Evolutionary conservation across 2,797 vertebrate genomes (phyloP).

Genomic region (Pseudotriccus pelzelni): DNA sequence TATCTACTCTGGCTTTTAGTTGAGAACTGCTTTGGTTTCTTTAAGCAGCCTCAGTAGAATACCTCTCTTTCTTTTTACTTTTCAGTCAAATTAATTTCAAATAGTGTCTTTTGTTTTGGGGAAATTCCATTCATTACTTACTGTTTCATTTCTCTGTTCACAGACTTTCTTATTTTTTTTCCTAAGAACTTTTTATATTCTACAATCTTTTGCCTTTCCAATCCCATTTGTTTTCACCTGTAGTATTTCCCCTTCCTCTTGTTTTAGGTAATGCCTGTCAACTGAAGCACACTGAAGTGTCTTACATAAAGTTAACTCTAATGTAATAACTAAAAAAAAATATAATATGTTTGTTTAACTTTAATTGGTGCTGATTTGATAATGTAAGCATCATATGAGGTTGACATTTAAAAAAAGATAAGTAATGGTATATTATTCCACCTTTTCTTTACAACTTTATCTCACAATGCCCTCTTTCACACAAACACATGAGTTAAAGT

Average conservation of each 20-base stretch:
- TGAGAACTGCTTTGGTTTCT: not conserved
- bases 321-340: not conserved
- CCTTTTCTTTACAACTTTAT: not conserved
- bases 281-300: not conserved
- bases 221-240: not conserved
- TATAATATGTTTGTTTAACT: not conserved
- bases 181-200: not conserved
- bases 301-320: not conserved
- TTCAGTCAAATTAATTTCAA: conserved; percentile 2
- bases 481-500: not conserved
- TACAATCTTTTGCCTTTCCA: not conserved
- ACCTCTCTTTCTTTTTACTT: not conserved
- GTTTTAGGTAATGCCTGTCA: not conserved
- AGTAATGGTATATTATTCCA: not conserved
- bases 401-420: not conserved
- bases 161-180: not conserved
- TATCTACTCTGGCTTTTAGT: not conserved
- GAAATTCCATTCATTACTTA: not conserved
- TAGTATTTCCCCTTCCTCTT: not conserved
- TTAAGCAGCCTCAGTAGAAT: not conserved
- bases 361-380: not conserved
- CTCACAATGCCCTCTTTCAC: rapidly evolving
- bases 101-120: not conserved
- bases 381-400: not conserved
- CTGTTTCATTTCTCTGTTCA: not conserved